Conservation (phyloP, 2,888 invertebrate genomes). For the Lottia gigantea region DNA sequence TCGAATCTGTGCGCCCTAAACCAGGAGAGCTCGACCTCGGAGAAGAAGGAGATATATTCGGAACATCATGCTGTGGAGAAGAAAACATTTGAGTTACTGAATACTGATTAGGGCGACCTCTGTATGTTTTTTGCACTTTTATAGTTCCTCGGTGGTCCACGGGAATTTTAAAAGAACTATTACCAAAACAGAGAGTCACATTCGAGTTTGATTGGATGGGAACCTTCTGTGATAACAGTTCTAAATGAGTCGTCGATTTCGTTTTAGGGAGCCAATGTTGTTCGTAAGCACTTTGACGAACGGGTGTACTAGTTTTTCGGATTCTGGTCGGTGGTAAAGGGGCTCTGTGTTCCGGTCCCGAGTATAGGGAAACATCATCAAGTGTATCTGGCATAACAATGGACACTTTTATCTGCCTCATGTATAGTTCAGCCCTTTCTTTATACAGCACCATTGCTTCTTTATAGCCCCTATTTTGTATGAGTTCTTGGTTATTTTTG, state of each 20-base stretch:
- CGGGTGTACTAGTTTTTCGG: neutral
- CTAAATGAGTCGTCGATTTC: neutral
- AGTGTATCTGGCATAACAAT: conserved; percentile 33
- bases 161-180: neutral
- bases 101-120: neutral
- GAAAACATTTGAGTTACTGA: too few species aligned
- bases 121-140: neutral
- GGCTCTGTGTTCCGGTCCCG: neutral
- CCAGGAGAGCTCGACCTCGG: too few species aligned
- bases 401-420: conserved; percentile 56
- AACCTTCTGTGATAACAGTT: neutral
- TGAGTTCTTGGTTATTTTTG: conserved; percentile 35
- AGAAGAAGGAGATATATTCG: too few species aligned
- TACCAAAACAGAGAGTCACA: neutral
- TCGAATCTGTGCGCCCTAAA: neutral
- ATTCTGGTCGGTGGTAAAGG: neutral
- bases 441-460: conserved; percentile 45
- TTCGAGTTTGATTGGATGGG: neutral
- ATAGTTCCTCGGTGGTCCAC: neutral
- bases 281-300: neutral
- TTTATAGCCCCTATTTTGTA: conserved; percentile 38
- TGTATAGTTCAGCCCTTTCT: conserved; percentile 48
- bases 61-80: too few species aligned
- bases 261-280: neutral
- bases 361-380: conserved; percentile 2